Conservation (phyloP, 2,113 vertebrate genomes). For the Agapornis roseicollis region DNA sequence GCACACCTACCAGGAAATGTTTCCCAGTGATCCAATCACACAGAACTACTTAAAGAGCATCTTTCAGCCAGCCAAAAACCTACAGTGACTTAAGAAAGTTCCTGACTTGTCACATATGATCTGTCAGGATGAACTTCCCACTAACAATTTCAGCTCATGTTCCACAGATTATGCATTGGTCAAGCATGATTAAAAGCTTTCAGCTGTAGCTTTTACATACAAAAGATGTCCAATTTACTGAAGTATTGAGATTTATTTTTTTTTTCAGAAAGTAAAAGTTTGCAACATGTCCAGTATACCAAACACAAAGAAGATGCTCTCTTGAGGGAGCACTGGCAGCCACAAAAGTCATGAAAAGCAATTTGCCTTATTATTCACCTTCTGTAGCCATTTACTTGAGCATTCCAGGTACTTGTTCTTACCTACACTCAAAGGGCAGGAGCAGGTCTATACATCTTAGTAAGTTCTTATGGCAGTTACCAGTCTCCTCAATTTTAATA, state of each 20-base stretch:
- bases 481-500: neutral
- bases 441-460: neutral
- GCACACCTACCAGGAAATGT: neutral
- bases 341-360: neutral
- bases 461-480: neutral
- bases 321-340: neutral
- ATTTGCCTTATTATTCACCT: neutral
- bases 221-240: neutral
- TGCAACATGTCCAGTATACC: neutral
- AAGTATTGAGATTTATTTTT: neutral
- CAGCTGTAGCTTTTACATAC: neutral
- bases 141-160: neutral
- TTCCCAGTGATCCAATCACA: neutral
- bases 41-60: neutral
- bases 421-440: neutral
- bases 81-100: neutral
- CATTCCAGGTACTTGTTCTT: neutral
- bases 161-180: neutral
- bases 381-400: neutral
- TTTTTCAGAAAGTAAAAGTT: neutral
- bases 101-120: neutral
- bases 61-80: neutral
- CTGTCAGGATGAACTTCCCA: neutral
- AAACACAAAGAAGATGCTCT: neutral
- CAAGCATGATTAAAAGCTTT: neutral